These are phyloP conservation scores for Microhierax caerulescens DNA, from an alignment of 2,797 vertebrate species.

Conservation along the genomic window DNA sequence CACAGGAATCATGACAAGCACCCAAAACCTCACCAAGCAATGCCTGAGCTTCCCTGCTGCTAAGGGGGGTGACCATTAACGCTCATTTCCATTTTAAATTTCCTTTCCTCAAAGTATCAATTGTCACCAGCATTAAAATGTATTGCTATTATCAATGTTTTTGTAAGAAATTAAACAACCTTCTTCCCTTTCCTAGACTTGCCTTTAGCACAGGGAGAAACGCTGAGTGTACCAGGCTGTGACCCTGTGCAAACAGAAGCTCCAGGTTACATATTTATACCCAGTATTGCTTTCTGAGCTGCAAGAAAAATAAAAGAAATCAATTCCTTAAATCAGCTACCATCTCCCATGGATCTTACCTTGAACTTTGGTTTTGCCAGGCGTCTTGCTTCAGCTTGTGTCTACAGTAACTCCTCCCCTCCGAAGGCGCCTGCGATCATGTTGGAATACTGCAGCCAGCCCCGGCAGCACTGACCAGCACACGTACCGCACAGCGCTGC, in stretches of 20 bases:
- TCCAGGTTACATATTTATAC: not conserved
- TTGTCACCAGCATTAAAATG: not conserved
- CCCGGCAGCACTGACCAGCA: not conserved
- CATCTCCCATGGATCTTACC: constrained; percentile 24
- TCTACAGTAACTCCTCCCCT: not conserved
- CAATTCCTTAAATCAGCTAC: not conserved
- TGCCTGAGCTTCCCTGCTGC: not conserved
- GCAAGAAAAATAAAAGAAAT: not conserved
- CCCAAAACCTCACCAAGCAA: not conserved
- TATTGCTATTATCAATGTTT: not conserved
- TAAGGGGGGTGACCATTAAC: not conserved
- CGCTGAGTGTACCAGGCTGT: not conserved
- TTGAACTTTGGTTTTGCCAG: constrained; percentile 22
- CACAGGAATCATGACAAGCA: accelerated
- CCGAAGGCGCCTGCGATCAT: not conserved
- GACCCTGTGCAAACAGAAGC: not conserved
- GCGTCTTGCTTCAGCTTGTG: not conserved
- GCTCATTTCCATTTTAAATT: not conserved
- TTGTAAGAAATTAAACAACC: not conserved
- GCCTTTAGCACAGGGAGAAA: not conserved
- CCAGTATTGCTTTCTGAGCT: not conserved
- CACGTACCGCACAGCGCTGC: not conserved
- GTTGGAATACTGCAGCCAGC: not conserved
- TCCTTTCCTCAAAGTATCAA: not conserved
- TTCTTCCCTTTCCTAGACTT: not conserved